Base-by-base conservation (phyloP, 2,113 vertebrate genomes). In the Conger conger region DNA sequence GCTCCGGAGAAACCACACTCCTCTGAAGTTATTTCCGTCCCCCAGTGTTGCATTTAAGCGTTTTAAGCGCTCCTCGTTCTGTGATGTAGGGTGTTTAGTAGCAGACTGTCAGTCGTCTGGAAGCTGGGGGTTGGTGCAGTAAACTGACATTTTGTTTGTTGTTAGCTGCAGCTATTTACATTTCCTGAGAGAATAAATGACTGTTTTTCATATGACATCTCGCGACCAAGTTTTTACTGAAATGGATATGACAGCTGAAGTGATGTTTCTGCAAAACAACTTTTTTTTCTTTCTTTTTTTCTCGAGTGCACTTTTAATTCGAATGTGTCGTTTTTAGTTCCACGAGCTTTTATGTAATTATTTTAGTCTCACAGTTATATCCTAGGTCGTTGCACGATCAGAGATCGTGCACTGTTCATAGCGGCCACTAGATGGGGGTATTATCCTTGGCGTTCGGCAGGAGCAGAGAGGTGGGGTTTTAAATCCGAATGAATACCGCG, bases 351-450 rank as follows among this genome's bases (percentile, higher is more conserved):
- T 84, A 85, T 73, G 40, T 85, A 88, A 85, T 91, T 92, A 90
- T 87, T 68, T 80, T 63, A 88, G 88, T 89, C 88, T 89, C 91
- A 93, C 90, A 88, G 85, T 86, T 79, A 88, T 88, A 91, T 86
- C 82, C 40, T 16, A 87, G 82, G 57, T 40, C 87, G 11, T 84
- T 23, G 68, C 5, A 80, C 38, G 83, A 76, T 33, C 76, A 7
- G 84, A n/a, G 0, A 45, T 81, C 11, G 0, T 50, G 85, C 85
- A 84, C 15, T 78, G 11, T 53, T 17, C 2, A 0, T 73, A 30
- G 9, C 27, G 8, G 80, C 91, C 94, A 92, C 87, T 83, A 94
- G 95, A 88, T 91, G 93, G 93, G 0, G 91, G 80, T 80, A 63
- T 27, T 80, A 18, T 17, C 88, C 78, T 23, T 1, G 53, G 35